Conservation (phyloP, 2,797 vertebrate species). For the Danio albolineatus region DNA sequence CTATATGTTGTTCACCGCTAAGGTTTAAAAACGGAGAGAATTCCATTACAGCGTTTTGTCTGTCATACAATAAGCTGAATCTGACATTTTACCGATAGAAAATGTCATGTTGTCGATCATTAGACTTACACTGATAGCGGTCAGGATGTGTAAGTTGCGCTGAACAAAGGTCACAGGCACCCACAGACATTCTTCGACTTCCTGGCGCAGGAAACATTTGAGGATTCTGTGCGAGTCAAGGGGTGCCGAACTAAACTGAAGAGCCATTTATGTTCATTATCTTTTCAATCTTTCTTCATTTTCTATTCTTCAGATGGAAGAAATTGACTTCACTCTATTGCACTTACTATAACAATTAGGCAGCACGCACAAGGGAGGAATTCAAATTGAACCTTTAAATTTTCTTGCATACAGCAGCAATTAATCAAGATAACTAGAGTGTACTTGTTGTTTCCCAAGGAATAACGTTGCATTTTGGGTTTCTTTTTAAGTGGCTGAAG, state of each 20-base stretch:
- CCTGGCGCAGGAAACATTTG: neutral
- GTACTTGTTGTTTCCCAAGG: neutral
- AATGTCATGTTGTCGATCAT: constrained; percentile 60
- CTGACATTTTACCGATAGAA: constrained; percentile 62
- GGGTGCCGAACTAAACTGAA: constrained; percentile 2
- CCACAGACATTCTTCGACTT: constrained; percentile 32
- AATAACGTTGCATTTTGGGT: constrained; percentile 1
- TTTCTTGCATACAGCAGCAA: neutral
- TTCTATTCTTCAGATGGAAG: constrained; percentile 16
- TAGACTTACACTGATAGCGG: constrained; percentile 53
- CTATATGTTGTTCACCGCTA: constrained; percentile 48
- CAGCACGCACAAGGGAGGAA: constrained; percentile 25
- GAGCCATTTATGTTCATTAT: constrained; percentile 15
- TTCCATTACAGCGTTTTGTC: constrained; percentile 53
- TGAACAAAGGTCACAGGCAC: constrained; percentile 58
- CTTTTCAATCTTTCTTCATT: constrained; percentile 37
- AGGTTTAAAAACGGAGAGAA: constrained; percentile 45
- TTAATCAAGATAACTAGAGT: constrained; percentile 41
- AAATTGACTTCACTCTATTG: constrained; percentile 1
- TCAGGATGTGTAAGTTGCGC: constrained; percentile 38
- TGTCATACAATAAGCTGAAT: constrained; percentile 55
- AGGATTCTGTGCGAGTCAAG: neutral
- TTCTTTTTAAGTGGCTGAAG: constrained; percentile 7
- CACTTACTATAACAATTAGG: constrained; percentile 12
- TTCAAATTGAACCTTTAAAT: constrained; percentile 40